A percentile compares a stretch with the other conserved stretches of the same genome.
Conservation (phyloP, 2,113 vertebrate species). For the Dasypus novemcinctus region DNA sequence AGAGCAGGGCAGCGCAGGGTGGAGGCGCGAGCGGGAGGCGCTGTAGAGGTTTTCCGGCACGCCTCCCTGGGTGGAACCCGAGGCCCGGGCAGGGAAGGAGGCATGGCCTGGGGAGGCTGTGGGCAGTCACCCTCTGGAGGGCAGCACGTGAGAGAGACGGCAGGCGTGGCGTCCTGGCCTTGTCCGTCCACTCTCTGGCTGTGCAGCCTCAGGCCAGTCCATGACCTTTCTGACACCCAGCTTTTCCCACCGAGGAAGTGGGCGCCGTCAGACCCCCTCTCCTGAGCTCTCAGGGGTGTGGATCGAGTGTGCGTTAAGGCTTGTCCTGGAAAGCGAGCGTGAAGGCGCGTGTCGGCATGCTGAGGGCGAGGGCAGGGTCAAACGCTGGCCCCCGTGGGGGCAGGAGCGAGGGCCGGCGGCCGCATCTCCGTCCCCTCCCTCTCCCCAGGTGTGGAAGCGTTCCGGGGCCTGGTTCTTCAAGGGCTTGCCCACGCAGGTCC, state of each 20-base stretch:
- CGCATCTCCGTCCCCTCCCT: accelerated
- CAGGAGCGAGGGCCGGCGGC: neutral
- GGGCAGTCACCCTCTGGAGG: neutral
- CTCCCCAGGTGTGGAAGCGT: slow-evolving; percentile 91
- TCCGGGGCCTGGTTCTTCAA: slow-evolving; percentile 98
- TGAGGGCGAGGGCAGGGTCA: neutral
- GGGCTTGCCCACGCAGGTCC: slow-evolving; percentile 89
- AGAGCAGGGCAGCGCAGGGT: neutral
- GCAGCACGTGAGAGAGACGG: neutral
- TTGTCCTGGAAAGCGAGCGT: neutral
- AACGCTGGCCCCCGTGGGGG: accelerated
- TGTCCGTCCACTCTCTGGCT: neutral
- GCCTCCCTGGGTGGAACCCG: neutral
- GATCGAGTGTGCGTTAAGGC: neutral
- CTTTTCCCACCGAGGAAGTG: neutral
- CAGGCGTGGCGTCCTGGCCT: neutral
- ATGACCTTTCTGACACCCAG: neutral
- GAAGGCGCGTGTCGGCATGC: neutral
- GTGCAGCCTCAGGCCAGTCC: neutral
- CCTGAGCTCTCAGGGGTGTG: neutral
- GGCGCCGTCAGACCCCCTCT: neutral
- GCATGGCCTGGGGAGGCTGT: no score
- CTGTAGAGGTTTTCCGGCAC: neutral
- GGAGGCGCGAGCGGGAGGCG: no score
- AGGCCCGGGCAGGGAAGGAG: neutral